Conservation (phyloP, 2,113 vertebrate genomes). For the Nannospalax galili region DNA sequence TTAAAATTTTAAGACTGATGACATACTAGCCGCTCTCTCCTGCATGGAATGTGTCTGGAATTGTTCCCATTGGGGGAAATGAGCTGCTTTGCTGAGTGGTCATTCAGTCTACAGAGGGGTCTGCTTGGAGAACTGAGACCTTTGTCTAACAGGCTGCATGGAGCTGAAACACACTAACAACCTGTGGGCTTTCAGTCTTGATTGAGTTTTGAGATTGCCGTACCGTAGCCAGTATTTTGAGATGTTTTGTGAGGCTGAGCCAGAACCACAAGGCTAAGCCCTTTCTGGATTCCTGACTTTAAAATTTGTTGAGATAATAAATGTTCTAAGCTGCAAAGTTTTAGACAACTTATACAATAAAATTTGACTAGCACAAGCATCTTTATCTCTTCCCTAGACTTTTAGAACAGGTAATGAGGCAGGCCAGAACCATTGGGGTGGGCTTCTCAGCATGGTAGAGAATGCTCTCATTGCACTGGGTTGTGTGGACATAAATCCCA, state of each 20-base stretch:
- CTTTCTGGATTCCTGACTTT: neutral
- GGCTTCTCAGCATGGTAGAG: neutral
- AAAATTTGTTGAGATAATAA: neutral
- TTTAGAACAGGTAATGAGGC: neutral
- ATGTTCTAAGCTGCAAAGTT: neutral
- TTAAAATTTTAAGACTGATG: neutral
- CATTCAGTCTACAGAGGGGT: neutral
- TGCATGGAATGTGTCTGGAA: neutral
- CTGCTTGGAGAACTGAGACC: neutral
- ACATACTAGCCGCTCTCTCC: neutral
- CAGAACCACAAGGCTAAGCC: neutral
- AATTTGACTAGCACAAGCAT: neutral
- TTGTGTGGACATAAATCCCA: neutral
- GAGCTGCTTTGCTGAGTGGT: neutral
- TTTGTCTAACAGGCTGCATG: neutral
- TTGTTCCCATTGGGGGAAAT: neutral
- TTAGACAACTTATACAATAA: neutral
- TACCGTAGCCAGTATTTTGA: neutral
- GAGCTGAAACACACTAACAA: neutral
- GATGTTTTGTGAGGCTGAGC: neutral
- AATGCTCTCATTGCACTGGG: neutral
- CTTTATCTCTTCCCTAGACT: neutral
- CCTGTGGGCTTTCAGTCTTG: neutral
- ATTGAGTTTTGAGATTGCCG: neutral
- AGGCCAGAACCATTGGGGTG: neutral